Base-by-base conservation (phyloP, 1,140 invertebrate genomes). In the Amphibalanus amphitrite region DNA sequence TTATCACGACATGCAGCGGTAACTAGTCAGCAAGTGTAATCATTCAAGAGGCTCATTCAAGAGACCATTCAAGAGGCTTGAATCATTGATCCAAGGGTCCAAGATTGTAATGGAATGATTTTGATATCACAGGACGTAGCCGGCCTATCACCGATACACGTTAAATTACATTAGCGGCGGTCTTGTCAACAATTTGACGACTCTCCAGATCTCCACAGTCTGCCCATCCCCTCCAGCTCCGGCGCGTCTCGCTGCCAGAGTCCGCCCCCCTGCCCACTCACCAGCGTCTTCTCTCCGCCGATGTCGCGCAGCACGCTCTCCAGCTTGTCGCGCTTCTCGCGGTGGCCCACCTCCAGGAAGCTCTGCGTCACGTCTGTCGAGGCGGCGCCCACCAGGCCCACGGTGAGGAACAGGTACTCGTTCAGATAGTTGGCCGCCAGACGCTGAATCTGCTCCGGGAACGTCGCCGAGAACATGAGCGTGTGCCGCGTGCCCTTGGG, bases 391-490 rank as follows among this genome's bases (percentile, higher is more conserved):
- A 95, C 86, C 0, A 92, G 86, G 28, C 94, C 93, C 40, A 96
- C 88, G 1, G 88, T 84, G 0, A 95, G 81, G 76, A 95, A 96
- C 0, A 95, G 75, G 77, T 95, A 95, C 75, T 93, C 82, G 40
- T 75, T 68, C 67, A 75, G 71, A 29, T 71, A 75, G 28, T 75
- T 69, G n/a, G 47, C 67, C 25, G 75, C 75, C 38, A 75, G 25
- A 15, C 72, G 38, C 65, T 75, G 74, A 23, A 74, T 72, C 71
- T n/a, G 87, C 70, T 87, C 84, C 0, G 91, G 90, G 77, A 95
- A 97, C 0, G 94, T 97, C 0, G 94, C 94, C 1, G 90, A 93
- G 77, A 96, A 96, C 92, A 96, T 95, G 0, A 94, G 81, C 0
- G 90, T 94, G 76, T 90, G 87, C 38, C 92, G 83, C 33, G 90